These are phyloP conservation scores for Eilema sororculum DNA, from an alignment of 2,888 invertebrate species.

Conservation along the genomic window DNA sequence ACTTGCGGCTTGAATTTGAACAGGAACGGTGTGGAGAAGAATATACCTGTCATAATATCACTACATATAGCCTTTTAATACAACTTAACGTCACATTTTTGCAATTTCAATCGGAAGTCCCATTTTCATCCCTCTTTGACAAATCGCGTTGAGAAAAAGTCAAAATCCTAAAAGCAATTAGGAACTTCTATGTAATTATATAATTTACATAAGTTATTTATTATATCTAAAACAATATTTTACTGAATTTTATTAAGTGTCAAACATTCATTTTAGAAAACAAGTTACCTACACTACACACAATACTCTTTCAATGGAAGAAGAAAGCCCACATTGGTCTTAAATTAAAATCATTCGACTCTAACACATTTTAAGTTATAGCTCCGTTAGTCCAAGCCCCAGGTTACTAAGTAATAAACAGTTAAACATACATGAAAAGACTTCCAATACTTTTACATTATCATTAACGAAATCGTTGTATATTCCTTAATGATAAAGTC, in stretches of 20 bases:
- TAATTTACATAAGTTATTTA: neutral
- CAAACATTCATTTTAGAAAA: slow-evolving; percentile 39
- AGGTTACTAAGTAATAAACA: slow-evolving; percentile 77
- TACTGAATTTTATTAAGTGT: slow-evolving; percentile 33
- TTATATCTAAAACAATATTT: slow-evolving; percentile 34
- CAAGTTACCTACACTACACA: slow-evolving; percentile 22
- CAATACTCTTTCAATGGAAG: slow-evolving; percentile 18
- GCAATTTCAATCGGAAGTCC: neutral
- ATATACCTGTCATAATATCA: too few relatives aligned
- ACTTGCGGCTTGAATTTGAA: slow-evolving; percentile 57
- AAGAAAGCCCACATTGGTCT: slow-evolving; percentile 38
- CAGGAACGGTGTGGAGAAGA: slow-evolving; percentile 48
- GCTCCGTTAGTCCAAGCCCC: slow-evolving; percentile 73
- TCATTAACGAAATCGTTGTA: slow-evolving; percentile 75
- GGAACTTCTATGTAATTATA: neutral
- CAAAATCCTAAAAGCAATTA: too few relatives aligned
- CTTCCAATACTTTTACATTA: slow-evolving; percentile 77
- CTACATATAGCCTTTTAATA: too few relatives aligned
- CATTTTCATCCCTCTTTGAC: too few relatives aligned
- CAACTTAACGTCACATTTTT: neutral
- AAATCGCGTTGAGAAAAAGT: too few relatives aligned
- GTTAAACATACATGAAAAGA: slow-evolving; percentile 74
- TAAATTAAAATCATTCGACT: slow-evolving; percentile 53
- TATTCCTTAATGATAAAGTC: slow-evolving; percentile 70
- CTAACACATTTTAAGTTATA: slow-evolving; percentile 62